Conservation (phyloP, 2,888 invertebrate genomes). For the Leptopterna dolabrata region DNA sequence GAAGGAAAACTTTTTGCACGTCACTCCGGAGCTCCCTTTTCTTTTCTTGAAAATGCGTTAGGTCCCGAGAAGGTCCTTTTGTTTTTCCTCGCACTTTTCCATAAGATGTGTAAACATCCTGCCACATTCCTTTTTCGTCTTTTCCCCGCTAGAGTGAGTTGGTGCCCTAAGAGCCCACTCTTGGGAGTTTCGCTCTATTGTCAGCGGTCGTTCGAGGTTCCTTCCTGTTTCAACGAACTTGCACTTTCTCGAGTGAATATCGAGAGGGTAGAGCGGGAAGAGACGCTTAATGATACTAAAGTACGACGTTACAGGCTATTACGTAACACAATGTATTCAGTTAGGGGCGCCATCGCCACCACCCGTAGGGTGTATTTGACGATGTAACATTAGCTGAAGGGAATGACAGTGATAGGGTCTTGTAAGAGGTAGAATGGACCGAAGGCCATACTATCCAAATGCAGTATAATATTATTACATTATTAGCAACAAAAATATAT, state of each 20-base stretch:
- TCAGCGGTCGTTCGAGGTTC: not conserved
- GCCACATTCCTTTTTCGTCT: not conserved
- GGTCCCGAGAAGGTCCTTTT: not conserved
- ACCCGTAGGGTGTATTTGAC: too few species aligned
- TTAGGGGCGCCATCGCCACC: too few species aligned
- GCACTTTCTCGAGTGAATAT: not conserved
- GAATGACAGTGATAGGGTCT: too few species aligned
- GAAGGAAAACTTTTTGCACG: not conserved
- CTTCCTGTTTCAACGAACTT: not conserved
- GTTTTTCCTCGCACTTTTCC: slow-evolving; percentile 27
- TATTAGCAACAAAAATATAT: too few species aligned
- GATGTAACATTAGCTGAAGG: too few species aligned
- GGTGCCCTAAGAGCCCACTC: not conserved
- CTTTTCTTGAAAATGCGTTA: not conserved
- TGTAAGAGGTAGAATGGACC: too few species aligned
- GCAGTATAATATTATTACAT: too few species aligned
- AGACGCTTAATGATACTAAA: too few species aligned
- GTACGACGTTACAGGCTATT: too few species aligned
- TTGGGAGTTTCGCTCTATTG: not conserved
- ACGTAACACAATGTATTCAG: too few species aligned
- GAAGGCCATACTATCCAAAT: too few species aligned
- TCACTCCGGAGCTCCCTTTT: not conserved
- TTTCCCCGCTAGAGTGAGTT: not conserved
- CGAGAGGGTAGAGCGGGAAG: not conserved
- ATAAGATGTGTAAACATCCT: slow-evolving; percentile 36